phyloP scores from a whole-genome alignment of 23 tunicate genomes.

The Trididemnum clinides region DNA sequence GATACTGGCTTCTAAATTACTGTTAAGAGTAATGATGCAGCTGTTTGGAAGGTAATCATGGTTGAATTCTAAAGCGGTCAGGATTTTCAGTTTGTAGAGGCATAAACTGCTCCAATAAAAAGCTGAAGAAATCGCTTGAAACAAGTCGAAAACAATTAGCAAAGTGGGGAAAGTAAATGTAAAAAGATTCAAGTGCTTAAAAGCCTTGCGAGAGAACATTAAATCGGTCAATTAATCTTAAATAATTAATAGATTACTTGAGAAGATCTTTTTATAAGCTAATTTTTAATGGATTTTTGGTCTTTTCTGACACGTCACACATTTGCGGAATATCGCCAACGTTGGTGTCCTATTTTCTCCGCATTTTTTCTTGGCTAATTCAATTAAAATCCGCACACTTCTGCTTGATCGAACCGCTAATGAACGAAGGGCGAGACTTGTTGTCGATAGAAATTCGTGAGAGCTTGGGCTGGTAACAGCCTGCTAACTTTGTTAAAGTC shows the following conservation, averaged over 20 bases:
- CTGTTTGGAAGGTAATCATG: too few species aligned
- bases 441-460: too few species aligned
- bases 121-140: too few species aligned
- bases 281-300: not conserved
- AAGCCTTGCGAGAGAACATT: constrained; percentile 31
- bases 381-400: not conserved
- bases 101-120: too few species aligned
- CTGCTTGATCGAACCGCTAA: constrained; percentile 10
- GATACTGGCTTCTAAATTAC: too few species aligned
- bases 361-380: too few species aligned
- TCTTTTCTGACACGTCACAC: constrained; percentile 35
- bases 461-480: constrained; percentile 1
- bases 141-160: not conserved
- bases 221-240: not conserved
- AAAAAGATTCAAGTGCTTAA: constrained; percentile 1
- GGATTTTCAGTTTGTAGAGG: too few species aligned
- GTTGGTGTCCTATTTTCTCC: too few species aligned
- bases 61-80: too few species aligned
- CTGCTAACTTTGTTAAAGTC: constrained; percentile 58
- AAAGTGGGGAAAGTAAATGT: not conserved
- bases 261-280: constrained; percentile 15
- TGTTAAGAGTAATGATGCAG: too few species aligned
- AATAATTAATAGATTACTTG: constrained; percentile 19
- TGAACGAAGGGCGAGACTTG: too few species aligned
- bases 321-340: not conserved